phyloP scores from a whole-genome alignment of 1,140 invertebrate species.

The Melitaea cinxia region DNA sequence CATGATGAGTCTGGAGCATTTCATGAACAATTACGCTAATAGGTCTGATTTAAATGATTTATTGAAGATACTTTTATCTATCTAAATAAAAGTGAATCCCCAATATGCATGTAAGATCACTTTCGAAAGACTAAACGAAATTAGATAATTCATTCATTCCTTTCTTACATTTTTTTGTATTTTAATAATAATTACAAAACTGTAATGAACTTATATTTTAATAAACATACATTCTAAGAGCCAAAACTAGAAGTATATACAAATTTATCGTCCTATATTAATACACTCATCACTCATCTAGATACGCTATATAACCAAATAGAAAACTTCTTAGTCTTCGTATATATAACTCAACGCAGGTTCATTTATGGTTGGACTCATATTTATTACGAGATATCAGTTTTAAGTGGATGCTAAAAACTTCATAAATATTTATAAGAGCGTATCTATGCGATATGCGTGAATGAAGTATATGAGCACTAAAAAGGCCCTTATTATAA shows the following conservation, averaged over 20 bases:
- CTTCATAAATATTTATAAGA: conserved; percentile 40
- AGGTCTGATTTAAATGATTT: not conserved
- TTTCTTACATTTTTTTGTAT: too few species aligned
- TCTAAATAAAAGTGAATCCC: not conserved
- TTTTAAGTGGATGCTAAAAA: conserved; percentile 22
- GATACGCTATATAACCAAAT: not conserved
- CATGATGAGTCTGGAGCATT: not conserved
- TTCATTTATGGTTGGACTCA: not conserved
- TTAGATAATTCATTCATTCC: too few species aligned
- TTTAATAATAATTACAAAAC: too few species aligned
- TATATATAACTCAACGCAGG: not conserved
- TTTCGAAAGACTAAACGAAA: too few species aligned
- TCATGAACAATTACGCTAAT: not conserved
- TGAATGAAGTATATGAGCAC: conserved; percentile 37
- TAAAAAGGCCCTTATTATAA: conserved; percentile 45
- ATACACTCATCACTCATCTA: not conserved
- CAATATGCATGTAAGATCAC: too few species aligned
- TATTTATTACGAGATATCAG: not conserved
- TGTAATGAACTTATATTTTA: too few species aligned
- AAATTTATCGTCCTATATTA: too few species aligned
- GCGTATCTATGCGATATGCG: conserved; percentile 38
- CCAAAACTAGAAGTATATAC: too few species aligned
- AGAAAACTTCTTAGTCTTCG: not conserved
- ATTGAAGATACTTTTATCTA: too few species aligned
- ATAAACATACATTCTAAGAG: too few species aligned